Percentiles rank a stretch among this genome's conserved stretches.
phyloP scores from a whole-genome alignment of 1,140 invertebrate genomes.

The Thaumatotibia leucotreta region DNA sequence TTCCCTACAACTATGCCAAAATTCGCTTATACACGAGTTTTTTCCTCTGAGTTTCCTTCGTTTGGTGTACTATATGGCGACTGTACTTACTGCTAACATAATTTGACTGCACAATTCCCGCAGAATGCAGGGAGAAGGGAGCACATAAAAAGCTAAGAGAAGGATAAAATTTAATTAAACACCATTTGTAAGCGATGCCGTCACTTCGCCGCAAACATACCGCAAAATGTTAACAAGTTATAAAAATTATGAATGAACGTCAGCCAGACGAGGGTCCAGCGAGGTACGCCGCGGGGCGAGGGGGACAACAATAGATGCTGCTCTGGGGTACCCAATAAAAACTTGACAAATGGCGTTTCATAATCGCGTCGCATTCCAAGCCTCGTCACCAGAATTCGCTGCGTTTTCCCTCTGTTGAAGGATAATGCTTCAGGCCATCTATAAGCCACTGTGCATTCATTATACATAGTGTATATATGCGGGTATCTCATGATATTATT shows the following conservation, averaged over 20 bases:
- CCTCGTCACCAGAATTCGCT: slow-evolving; percentile 22
- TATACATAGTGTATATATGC: neutral
- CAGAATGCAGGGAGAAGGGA: neutral
- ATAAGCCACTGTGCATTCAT: neutral
- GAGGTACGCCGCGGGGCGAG: slow-evolving; percentile 29
- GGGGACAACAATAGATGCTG: slow-evolving; percentile 53
- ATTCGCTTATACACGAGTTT: too few species aligned
- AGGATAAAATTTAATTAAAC: slow-evolving; percentile 57
- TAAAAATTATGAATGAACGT: slow-evolving; percentile 72
- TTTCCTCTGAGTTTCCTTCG: too few species aligned
- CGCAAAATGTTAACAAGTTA: slow-evolving; percentile 66
- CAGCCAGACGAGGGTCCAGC: slow-evolving; percentile 50
- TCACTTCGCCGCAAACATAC: slow-evolving; percentile 31
- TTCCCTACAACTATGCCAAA: too few species aligned
- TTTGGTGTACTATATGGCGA: too few species aligned
- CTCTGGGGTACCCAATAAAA: slow-evolving; percentile 69
- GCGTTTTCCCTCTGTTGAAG: neutral
- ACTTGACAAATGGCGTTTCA: slow-evolving; percentile 74
- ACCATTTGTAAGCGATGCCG: slow-evolving; percentile 20
- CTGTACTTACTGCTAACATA: too few species aligned
- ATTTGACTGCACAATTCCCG: too few species aligned
- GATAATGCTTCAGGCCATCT: neutral
- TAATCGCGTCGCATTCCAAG: slow-evolving; percentile 68
- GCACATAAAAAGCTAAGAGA: slow-evolving; percentile 12
- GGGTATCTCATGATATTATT: neutral